phyloP scores from a whole-genome alignment of 2,888 invertebrate genomes.

The Molorchus minor region DNA sequence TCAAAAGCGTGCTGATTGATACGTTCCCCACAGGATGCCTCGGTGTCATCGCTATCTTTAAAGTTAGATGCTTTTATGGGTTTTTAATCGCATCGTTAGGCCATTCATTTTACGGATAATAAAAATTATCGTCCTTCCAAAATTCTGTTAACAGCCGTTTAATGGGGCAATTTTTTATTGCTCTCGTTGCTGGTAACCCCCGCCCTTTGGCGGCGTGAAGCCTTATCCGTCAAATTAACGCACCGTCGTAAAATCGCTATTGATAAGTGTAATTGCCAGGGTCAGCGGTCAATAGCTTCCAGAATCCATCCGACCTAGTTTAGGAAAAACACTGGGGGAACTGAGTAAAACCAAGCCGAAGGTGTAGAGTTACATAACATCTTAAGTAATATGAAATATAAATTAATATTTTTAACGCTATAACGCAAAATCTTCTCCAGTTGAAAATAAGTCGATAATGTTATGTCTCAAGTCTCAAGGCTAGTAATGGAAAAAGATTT shows the following conservation, averaged over 20 bases:
- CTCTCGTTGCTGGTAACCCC: neutral
- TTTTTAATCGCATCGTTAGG: constrained; percentile 32
- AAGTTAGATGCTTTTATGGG: constrained; percentile 26
- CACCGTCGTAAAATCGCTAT: constrained; percentile 13
- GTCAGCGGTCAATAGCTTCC: constrained; percentile 18
- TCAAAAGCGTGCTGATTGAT: constrained; percentile 16
- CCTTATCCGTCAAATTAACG: constrained; percentile 24
- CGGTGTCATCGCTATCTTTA: constrained; percentile 21
- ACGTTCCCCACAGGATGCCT: constrained; percentile 1
- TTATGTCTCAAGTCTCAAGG: no score
- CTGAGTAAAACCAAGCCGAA: no score
- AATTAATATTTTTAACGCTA: no score
- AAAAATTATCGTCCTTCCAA: constrained; percentile 30
- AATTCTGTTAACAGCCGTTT: constrained; percentile 25
- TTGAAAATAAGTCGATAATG: no score
- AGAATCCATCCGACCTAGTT: constrained; percentile 1
- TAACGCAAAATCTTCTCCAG: no score
- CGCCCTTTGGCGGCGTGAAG: constrained; percentile 14
- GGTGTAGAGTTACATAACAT: no score
- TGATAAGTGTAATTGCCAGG: constrained; percentile 33
- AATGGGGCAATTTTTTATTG: constrained; percentile 24
- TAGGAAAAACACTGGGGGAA: no score
- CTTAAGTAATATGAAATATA: no score
- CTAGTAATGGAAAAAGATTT: no score
- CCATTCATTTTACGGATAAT: constrained; percentile 26